Base-by-base conservation (phyloP, 64 coral and sea anemone genomes). In the Porites lutea region DNA sequence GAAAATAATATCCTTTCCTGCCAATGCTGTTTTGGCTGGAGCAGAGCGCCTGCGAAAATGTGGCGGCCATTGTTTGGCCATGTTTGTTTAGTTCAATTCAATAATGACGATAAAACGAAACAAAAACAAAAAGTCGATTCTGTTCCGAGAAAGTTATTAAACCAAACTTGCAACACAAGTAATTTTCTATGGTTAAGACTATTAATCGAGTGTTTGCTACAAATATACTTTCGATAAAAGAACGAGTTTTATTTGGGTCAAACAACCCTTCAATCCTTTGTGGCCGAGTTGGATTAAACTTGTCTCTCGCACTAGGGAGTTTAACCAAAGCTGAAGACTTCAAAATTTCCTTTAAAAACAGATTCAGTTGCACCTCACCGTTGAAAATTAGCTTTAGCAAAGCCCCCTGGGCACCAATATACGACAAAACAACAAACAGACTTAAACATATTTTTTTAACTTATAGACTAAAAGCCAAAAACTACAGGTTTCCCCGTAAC, bases 361-460 rank as follows among this genome's bases (percentile, higher is more conserved):
- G 60, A 51, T 18, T 64, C 3, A 10, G 5, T 63, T 5, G 18
- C 61, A 48, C 63, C 59, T 84, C 9, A 18, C 49, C 27, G 27
- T 37, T 37, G 23, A 8, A 84, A 84, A 84, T 84, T 84, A 84
- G 81, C 81, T 84, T 84, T 69, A 23, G 62, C 51, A 68, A 84
- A 48, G 43, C n/a, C 43, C 59, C 81, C 3, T 68, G 47, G 46
- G 46, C 18, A 84, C 43, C 1, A 19, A 64, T n/a, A 60, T 43
- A 68, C n/a, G 47, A 19, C 48, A 68, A 51, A 84, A 51, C 19
- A 44, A 52, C 73, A 76, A 76, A 76, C 73, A 69, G 69, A 37
- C 27, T 37, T 37, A 37, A 37, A 37, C 0, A 37, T 37, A 37
- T 37, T 37, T 37, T 37, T 37, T 37, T 37, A 37, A 37, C 27